Base-by-base conservation (phyloP, 2,113 vertebrate species). In the Seriola dumerili region DNA sequence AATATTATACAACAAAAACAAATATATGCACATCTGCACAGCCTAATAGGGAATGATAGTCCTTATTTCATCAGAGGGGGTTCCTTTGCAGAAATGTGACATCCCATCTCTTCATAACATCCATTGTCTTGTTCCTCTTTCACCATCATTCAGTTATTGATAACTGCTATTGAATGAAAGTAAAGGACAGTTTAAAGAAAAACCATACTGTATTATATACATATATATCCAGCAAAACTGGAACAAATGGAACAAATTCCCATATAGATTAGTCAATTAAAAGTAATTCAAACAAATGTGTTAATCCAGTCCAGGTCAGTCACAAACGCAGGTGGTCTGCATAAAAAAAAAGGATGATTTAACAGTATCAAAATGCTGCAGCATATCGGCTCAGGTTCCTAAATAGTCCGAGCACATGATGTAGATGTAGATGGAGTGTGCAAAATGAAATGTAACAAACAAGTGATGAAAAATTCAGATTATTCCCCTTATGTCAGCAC, bases 1-100 rank as follows among this genome's bases (percentile, higher is more conserved):
- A 83, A 71, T 71, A 71, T 44, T 54, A 36, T 34, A 85, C 42
- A 72, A 50, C 57, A 82, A 66, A 88, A 83, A 69, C 1, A 73
- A 68, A 83, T 14, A 76, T 25, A 59, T 70, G 34, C 23, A 73
- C 32, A 71, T 74, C 12, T 78, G 72, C 52, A 72, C 46, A 84
- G 72, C 48, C 61, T 67, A 38, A 68, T 23, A 62, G 44, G 12
- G 85, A 75, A 70, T 59, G 3, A 68, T 19, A 23, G 10, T 54
- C n/a, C 38, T 65, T 73, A 19, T 66, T 80, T 74, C 29, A 70
- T 68, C 4, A 23, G 46, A 50, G 17, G 17, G 8, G 21, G 38
- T 59, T 34, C 11, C 57, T 32, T 50, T 12, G 52, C 17, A 70
- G 21, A 82, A 23, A 61, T 57, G 3, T 58, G 8, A 21, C 38